Conservation (phyloP, 2,888 invertebrate species). For the Dynastes grantii region DNA sequence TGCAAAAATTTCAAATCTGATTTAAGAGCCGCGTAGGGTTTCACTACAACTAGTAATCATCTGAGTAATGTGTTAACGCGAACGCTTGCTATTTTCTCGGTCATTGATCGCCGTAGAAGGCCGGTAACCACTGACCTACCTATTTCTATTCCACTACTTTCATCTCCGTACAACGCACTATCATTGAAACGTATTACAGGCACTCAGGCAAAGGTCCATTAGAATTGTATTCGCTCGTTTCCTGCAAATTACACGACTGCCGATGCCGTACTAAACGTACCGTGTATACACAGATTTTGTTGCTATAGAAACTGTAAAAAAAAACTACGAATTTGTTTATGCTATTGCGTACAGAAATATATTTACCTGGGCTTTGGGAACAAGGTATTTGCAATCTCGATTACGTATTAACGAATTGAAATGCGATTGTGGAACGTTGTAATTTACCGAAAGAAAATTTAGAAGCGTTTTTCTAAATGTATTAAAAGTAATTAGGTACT, state of each 20-base stretch:
- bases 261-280: neutral
- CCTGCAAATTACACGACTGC: neutral
- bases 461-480: too few relatives aligned
- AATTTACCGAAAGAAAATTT: too few relatives aligned
- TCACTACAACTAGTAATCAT: neutral
- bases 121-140: constrained; percentile 46
- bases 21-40: constrained; percentile 1
- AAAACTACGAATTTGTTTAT: too few relatives aligned
- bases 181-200: constrained; percentile 6
- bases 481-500: too few relatives aligned
- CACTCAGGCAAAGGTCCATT: neutral
- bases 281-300: neutral
- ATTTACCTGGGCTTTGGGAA: too few relatives aligned
- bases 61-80: constrained; percentile 10
- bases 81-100: constrained; percentile 56
- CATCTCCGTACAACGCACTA: constrained; percentile 21
- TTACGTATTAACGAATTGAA: too few relatives aligned
- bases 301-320: too few relatives aligned
- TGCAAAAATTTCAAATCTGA: constrained; percentile 1
- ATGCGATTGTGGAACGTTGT: too few relatives aligned
- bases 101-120: constrained; percentile 45
- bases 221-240: constrained; percentile 12
- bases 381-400: too few relatives aligned
- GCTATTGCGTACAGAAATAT: too few relatives aligned
- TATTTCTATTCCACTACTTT: constrained; percentile 40